These are phyloP conservation scores for Rotaria socialis DNA, from an alignment of 2,888 invertebrate species.

Conservation along the genomic window DNA sequence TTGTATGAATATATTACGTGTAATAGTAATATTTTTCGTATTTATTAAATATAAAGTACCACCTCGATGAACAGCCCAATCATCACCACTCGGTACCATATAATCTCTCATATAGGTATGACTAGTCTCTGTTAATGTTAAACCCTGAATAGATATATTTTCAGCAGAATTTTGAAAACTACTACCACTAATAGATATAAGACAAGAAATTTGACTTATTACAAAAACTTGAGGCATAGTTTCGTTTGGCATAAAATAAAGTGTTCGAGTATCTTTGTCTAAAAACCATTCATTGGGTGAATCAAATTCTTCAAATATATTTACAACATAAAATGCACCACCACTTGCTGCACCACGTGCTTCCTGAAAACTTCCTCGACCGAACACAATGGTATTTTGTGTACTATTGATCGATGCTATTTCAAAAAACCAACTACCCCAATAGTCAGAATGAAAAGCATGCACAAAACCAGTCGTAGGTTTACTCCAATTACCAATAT, in stretches of 20 bases:
- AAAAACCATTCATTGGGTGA: constrained; percentile 17
- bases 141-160: not conserved
- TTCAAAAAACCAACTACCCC: too few species aligned
- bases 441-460: too few species aligned
- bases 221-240: not conserved
- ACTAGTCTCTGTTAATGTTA: not conserved
- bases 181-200: not conserved
- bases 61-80: constrained; percentile 25
- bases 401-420: too few species aligned
- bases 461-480: too few species aligned
- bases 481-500: too few species aligned
- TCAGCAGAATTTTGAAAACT: not conserved
- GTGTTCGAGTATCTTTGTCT: constrained; percentile 16
- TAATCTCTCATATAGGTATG: constrained; percentile 18
- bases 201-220: not conserved
- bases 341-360: not conserved
- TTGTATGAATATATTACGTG: constrained; percentile 7
- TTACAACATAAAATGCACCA: constrained; percentile 5
- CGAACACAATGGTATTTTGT: too few species aligned
- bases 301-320: constrained; percentile 2
- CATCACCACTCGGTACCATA: constrained; percentile 18
- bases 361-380: constrained; percentile 3
- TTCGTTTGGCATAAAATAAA: constrained; percentile 15
- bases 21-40: not conserved
- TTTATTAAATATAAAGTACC: not conserved